Percentiles rank a stretch among this genome's conserved stretches.
Conservation (phyloP, 2,797 vertebrate species). For the Girardinus metallicus region DNA sequence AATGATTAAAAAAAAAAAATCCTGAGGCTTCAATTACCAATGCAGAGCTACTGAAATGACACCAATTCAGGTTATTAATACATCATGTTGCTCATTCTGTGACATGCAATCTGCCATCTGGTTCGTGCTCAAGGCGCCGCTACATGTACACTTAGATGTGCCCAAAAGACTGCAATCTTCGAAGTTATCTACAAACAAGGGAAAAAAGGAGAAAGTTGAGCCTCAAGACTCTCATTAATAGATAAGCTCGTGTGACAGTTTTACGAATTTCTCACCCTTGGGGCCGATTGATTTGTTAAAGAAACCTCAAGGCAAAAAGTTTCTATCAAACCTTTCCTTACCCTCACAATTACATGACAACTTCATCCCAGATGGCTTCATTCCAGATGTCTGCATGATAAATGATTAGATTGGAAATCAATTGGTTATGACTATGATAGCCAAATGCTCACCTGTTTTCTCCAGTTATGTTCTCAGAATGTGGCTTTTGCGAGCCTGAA, state of each 20-base stretch:
- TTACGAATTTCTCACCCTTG: background rate
- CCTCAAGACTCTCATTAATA: conserved; percentile 4
- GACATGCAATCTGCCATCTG: conserved; percentile 20
- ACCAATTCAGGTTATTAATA: conserved; percentile 28
- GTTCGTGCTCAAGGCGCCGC: conserved; percentile 9
- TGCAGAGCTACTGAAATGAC: conserved; percentile 20
- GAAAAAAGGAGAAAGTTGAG: background rate
- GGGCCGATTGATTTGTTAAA: background rate
- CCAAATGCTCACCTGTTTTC: background rate
- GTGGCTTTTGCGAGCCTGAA: background rate
- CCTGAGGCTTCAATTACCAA: conserved; percentile 1
- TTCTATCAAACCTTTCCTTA: conserved; percentile 5
- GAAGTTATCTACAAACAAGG: background rate
- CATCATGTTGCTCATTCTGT: conserved; percentile 24
- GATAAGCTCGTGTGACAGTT: conserved; percentile 7
- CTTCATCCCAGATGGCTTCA: background rate
- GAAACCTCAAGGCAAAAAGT: background rate
- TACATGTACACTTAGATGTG: background rate
- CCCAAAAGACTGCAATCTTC: background rate
- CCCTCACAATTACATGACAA: background rate
- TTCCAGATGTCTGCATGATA: background rate
- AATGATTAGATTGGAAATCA: background rate
- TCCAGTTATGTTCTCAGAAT: background rate
- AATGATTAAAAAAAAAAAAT: background rate
- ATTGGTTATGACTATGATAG: background rate